Conservation (phyloP, 2,888 invertebrate genomes). For the Trichogramma evanescens region DNA sequence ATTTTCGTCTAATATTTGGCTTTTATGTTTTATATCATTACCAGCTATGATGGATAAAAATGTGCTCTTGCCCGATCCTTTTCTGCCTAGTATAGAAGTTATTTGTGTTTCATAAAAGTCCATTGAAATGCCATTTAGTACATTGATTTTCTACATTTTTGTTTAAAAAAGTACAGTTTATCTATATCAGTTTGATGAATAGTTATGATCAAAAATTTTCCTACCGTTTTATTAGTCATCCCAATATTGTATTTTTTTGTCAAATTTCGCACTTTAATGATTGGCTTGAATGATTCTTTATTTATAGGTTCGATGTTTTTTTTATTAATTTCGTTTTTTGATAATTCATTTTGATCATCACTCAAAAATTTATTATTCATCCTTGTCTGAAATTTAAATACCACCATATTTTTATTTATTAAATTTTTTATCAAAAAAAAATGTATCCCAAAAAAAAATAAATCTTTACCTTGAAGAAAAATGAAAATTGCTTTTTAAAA, state of each 20-base stretch:
- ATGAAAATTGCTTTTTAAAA: constrained; percentile 74
- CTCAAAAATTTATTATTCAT: too few species aligned
- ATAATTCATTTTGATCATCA: not conserved
- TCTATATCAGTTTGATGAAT: not conserved
- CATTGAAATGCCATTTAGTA: constrained; percentile 26
- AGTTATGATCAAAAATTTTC: not conserved
- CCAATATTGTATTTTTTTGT: constrained; percentile 40
- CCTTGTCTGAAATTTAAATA: too few species aligned
- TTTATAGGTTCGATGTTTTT: constrained; percentile 40
- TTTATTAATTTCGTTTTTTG: not conserved
- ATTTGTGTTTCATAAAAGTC: constrained; percentile 75
- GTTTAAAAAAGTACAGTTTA: not conserved
- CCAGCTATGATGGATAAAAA: constrained; percentile 84
- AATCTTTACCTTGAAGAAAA: constrained; percentile 40
- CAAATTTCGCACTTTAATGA: constrained; percentile 51
- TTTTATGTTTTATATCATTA: not conserved
- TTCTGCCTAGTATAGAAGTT: constrained; percentile 71
- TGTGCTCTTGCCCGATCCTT: constrained; percentile 87
- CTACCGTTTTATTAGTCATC: constrained; percentile 30
- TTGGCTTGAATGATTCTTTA: constrained; percentile 33
- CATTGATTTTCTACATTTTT: constrained; percentile 22
- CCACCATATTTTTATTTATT: too few species aligned
- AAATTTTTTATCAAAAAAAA: too few species aligned
- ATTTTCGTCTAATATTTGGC: not conserved
- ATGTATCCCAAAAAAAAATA: too few species aligned